Percentiles rank a stretch among this genome's conserved stretches.
Evolutionary conservation across 2,113 vertebrate genomes (phyloP).

Genomic region (Bombycilla garrulus): DNA sequence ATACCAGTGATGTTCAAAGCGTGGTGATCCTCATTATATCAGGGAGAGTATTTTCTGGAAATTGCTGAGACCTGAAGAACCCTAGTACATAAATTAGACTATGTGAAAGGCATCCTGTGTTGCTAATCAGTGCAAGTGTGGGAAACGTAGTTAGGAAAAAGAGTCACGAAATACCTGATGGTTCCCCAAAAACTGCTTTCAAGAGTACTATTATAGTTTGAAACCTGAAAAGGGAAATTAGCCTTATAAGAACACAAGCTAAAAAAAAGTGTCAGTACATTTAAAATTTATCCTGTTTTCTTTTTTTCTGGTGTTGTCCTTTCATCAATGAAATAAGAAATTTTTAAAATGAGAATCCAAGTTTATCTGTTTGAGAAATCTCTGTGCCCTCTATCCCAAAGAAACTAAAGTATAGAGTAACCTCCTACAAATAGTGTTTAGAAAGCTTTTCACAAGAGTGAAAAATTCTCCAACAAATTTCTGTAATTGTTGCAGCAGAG

Average conservation of each 20-base stretch:
- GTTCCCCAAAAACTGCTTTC: not conserved
- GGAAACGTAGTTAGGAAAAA: not conserved
- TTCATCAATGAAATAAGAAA: not conserved
- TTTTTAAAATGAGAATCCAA: not conserved
- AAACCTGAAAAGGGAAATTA: not conserved
- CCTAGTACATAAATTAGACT: not conserved
- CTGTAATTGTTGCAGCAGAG: not conserved
- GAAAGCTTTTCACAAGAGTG: not conserved
- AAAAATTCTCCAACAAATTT: not conserved
- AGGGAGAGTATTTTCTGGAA: not conserved
- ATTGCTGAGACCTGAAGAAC: not conserved
- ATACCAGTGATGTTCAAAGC: not conserved
- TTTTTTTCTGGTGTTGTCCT: not conserved
- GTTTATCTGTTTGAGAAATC: not conserved
- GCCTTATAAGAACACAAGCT: not conserved
- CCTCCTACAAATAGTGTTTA: not conserved
- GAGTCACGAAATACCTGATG: not conserved
- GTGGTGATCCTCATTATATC: not conserved
- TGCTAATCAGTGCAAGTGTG: not conserved
- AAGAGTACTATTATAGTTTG: not conserved
- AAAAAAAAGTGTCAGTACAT: not conserved
- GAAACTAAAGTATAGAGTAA: not conserved
- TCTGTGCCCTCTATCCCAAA: not conserved
- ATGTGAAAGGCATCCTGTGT: not conserved
- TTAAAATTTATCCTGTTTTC: not conserved